Percentiles rank a stretch among this genome's conserved stretches.
Conservation (phyloP, 2,113 vertebrate genomes). For the Spilogale gracilis region DNA sequence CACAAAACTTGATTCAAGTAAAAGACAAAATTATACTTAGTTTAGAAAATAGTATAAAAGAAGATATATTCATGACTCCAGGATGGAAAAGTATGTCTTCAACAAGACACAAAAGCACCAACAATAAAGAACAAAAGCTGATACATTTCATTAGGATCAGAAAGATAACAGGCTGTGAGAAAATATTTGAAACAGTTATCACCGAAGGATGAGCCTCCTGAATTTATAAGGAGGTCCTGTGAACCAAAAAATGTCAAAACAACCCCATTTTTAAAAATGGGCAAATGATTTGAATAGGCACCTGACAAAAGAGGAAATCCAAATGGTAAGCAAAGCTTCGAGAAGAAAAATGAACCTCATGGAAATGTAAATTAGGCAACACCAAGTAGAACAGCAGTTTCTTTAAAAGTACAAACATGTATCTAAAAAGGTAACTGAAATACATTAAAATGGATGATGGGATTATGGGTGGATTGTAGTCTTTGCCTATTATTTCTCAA, state of each 20-base stretch:
- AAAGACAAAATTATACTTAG: background rate
- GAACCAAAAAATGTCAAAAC: background rate
- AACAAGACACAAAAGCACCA: constrained; percentile 10
- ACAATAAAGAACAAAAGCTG: background rate
- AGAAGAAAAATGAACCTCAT: background rate
- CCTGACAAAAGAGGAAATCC: background rate
- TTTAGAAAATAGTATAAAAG: background rate
- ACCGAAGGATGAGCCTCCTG: background rate
- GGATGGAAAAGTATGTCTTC: background rate
- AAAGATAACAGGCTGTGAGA: constrained; percentile 14
- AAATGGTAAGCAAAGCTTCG: background rate
- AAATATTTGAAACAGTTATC: constrained; percentile 25
- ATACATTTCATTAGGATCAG: background rate
- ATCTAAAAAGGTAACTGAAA: constrained; percentile 23
- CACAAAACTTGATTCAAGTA: too few relatives aligned
- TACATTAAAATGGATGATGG: background rate
- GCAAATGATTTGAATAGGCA: background rate
- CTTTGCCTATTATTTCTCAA: background rate
- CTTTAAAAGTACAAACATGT: background rate
- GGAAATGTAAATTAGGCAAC: constrained; percentile 10
- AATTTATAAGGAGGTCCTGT: background rate
- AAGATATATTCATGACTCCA: background rate
- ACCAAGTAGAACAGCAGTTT: background rate
- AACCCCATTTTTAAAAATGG: background rate
- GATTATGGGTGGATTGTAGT: background rate